These are phyloP conservation scores for Ceriagrion tenellum DNA, from an alignment of 2,888 invertebrate species.

Conservation along the genomic window DNA sequence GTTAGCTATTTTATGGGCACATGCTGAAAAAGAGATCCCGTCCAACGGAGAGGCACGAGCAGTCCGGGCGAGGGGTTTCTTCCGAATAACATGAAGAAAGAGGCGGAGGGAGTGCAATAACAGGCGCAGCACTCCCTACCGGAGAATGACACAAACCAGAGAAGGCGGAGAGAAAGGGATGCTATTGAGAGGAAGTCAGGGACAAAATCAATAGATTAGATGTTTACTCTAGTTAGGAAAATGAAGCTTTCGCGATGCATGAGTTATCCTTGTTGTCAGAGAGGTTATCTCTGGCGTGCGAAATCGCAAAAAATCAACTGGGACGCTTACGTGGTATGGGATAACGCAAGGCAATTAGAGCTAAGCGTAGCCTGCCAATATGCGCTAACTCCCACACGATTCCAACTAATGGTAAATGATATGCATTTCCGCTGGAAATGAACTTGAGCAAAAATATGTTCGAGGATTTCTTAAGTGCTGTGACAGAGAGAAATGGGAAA, in stretches of 20 bases:
- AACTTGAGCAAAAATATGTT: background rate
- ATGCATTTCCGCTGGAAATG: background rate
- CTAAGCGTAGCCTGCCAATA: too few species aligned
- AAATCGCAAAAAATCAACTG: background rate
- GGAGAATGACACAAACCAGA: background rate
- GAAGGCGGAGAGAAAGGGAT: background rate
- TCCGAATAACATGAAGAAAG: background rate
- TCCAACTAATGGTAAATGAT: too few species aligned
- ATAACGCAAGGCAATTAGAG: background rate
- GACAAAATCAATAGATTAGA: background rate
- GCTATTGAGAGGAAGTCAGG: background rate
- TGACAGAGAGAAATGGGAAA: background rate
- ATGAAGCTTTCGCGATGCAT: background rate
- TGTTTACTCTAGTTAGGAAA: background rate
- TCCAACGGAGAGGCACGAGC: background rate
- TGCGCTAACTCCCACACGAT: too few species aligned
- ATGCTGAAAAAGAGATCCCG: background rate
- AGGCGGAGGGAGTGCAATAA: background rate
- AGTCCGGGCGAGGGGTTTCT: background rate
- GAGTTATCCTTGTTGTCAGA: background rate
- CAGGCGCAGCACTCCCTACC: conserved; percentile 49
- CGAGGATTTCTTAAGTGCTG: background rate
- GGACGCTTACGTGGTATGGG: background rate
- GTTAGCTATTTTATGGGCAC: background rate
- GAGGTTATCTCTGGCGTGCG: background rate